phyloP scores from a whole-genome alignment of 2,797 vertebrate genomes.

The Scomberomorus guttatus region DNA sequence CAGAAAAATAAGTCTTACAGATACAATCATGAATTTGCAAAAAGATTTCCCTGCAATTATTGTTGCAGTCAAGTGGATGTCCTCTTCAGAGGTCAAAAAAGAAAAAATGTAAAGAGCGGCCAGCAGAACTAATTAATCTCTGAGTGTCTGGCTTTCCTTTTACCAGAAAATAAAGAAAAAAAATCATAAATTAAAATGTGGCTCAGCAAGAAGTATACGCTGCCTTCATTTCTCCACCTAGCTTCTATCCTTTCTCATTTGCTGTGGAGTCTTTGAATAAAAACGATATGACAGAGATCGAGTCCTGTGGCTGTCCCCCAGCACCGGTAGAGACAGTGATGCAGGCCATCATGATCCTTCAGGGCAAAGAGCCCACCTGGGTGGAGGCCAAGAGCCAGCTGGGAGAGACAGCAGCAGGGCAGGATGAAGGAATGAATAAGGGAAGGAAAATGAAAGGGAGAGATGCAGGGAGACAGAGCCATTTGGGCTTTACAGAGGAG shows the following conservation, averaged over 20 bases:
- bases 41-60: slow-evolving; percentile 10
- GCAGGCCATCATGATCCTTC: slow-evolving; percentile 89
- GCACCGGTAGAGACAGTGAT: slow-evolving; percentile 87
- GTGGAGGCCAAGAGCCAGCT: slow-evolving; percentile 89
- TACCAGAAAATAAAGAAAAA: background rate
- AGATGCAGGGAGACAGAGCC: slow-evolving; percentile 46
- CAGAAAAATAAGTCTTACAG: slow-evolving; percentile 1
- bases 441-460: slow-evolving; percentile 49
- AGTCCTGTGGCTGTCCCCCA: slow-evolving; percentile 85
- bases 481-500: slow-evolving; percentile 54
- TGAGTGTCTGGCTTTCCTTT: slow-evolving; percentile 17
- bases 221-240: slow-evolving; percentile 1
- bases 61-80: slow-evolving; percentile 16
- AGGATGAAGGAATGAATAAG: slow-evolving; percentile 48
- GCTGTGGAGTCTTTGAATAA: slow-evolving; percentile 87
- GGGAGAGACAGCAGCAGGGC: slow-evolving; percentile 67
- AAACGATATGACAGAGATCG: slow-evolving; percentile 88
- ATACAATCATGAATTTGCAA: slow-evolving; percentile 16
- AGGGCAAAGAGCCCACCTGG: slow-evolving; percentile 89
- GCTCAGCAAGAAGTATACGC: slow-evolving; percentile 7
- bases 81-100: slow-evolving; percentile 19
- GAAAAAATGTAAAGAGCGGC: background rate
- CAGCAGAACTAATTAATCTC: slow-evolving; percentile 5
- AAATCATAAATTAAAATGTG: slow-evolving; percentile 9
- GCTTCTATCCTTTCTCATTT: slow-evolving; percentile 58